Conservation (phyloP, 2,797 vertebrate genomes). For the Neostethus bicornis region DNA sequence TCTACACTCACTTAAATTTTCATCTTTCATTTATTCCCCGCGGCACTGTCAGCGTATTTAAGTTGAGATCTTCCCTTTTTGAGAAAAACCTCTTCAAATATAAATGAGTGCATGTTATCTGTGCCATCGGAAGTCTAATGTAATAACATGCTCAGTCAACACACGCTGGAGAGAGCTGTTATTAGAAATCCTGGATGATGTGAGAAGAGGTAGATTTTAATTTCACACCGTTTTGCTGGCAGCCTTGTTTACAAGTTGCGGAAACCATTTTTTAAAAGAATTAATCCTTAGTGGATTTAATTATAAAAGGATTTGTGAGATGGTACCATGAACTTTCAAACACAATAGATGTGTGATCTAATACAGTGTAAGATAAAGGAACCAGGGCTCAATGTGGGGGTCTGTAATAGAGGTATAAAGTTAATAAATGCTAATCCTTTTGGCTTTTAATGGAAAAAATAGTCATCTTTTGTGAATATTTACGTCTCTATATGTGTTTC, state of each 20-base stretch:
- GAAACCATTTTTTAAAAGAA: conserved; percentile 27
- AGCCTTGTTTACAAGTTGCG: conserved; percentile 43
- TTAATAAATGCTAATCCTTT: not conserved
- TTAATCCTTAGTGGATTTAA: conserved; percentile 42
- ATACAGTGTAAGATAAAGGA: not conserved
- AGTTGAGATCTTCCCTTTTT: conserved; percentile 30
- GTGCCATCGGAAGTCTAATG: conserved; percentile 33
- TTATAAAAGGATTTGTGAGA: conserved; percentile 36
- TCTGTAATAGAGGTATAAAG: conserved; percentile 2
- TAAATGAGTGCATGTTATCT: conserved; percentile 9
- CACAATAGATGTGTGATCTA: not conserved
- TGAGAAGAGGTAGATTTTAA: conserved; percentile 34
- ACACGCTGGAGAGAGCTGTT: conserved; percentile 41
- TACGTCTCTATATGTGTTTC: not conserved
- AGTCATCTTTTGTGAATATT: not conserved
- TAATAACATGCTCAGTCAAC: conserved; percentile 42
- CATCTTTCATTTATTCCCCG: conserved; percentile 24
- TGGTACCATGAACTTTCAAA: conserved; percentile 27
- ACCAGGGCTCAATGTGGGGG: not conserved
- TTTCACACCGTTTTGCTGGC: conserved; percentile 40
- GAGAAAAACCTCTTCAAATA: conserved; percentile 21
- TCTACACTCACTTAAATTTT: conserved; percentile 9
- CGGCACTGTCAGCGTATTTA: conserved; percentile 27
- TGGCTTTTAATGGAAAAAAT: not conserved
- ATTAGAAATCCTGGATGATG: conserved; percentile 28